Base-by-base conservation (phyloP, 2,113 vertebrate genomes). In the Gymnorhina tibicen region DNA sequence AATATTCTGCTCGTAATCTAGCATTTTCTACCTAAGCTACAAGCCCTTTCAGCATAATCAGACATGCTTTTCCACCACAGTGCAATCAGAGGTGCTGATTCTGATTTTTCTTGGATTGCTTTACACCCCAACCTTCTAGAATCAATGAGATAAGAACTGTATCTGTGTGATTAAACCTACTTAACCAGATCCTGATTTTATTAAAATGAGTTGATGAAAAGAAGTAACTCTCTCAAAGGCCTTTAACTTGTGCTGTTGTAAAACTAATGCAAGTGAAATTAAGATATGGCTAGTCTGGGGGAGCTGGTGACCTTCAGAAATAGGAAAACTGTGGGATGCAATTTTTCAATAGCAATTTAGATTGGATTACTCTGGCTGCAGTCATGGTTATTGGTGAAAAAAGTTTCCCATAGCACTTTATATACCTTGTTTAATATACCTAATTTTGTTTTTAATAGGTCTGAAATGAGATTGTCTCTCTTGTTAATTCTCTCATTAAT, bases 401-500 rank as follows among this genome's bases (percentile, higher is more conserved):
- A 95, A 91, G 35, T 94, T 89, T 95, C 78, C 67, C 70, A 35
- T 11, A 91, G 26, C 62, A 83, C 86, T 85, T 94, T 82, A 87
- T 79, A 89, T 53, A 85, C 32, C 74, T 87, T 93, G 44, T 89
- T 95, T 91, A 91, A 94, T 90, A 86, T 37, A 86, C 23, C 46
- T 94, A 94, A 91, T 95, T 96, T 91, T 94, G 88, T 58, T 95
- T 95, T 91, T 92, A 94, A 90, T 96, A 83, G 74, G 41, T 80
- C 67, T 94, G 85, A 95, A 93, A 95, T 90, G 46, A 95, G 92
- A 92, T 92, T 77, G 37, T 73, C 63, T 92, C 82, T 95, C 91
- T 62, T 93, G 91, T 77, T 97, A 97, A 94, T 94, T 90, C 67
- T 83, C 55, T 73, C 67, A 90, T 92, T 96, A 96, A 97, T 87